phyloP scores from a whole-genome alignment of 2,113 vertebrate species.

The Phrynosoma blainvillii region DNA sequence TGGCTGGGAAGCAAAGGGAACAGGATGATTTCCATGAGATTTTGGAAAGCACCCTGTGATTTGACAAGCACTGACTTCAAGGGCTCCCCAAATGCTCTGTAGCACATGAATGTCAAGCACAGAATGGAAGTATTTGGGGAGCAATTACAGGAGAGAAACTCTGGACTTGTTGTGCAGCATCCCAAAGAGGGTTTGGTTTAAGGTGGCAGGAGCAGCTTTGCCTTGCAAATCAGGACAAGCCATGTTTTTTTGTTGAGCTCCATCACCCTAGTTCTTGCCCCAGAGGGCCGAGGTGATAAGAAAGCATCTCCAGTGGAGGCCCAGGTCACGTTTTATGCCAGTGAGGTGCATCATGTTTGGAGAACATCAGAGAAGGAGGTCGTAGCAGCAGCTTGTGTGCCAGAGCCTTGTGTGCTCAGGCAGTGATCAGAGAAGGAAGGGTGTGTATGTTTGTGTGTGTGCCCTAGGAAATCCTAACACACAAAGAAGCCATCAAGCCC shows the following conservation, averaged over 20 bases:
- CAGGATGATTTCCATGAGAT: background rate
- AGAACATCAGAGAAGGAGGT: background rate
- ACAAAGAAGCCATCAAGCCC: rapidly evolving
- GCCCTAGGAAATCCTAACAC: rapidly evolving
- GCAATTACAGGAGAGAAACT: background rate
- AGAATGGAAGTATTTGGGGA: background rate
- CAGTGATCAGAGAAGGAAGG: too few relatives aligned
- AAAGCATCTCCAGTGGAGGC: background rate
- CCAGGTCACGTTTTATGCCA: background rate
- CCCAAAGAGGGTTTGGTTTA: background rate
- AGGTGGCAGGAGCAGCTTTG: background rate
- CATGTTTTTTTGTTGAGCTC: background rate
- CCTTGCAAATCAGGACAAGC: rapidly evolving
- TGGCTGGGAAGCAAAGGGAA: background rate
- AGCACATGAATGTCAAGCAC: background rate
- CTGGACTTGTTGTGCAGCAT: background rate
- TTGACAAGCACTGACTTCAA: background rate
- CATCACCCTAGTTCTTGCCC: background rate
- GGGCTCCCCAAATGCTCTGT: background rate
- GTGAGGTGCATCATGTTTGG: background rate
- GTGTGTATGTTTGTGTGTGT: too few relatives aligned
- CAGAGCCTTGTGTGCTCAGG: background rate
- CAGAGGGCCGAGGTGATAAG: rapidly evolving
- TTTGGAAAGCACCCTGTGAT: background rate
- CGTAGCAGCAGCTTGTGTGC: background rate